Evolutionary conservation across 2,113 vertebrate genomes (phyloP), one percentile per base, ranked within the genome.

Genomic region (Hypocryptadius cinnamomeus): DNA sequence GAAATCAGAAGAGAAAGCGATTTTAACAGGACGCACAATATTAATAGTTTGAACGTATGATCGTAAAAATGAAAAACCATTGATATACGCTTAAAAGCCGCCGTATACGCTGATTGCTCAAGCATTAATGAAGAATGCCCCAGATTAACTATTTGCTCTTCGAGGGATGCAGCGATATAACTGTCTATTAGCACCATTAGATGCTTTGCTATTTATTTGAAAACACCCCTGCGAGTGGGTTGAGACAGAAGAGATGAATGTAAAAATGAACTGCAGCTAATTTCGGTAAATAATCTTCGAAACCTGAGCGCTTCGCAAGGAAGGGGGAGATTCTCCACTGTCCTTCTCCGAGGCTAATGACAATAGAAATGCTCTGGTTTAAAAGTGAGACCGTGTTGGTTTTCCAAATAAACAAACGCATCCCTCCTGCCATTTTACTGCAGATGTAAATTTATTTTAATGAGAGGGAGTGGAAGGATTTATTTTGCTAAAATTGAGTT

Each of bases 381-480:
- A 90, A 92, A 82, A 90, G 78, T 81, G 80, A 72, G 78, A 78
- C 92, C 60, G 87, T 83, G 64, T 66, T 94, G 68, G 63, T 93
- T 79, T 96, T 68, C 89, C 94, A 83, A 88, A 94, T 92, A 95
- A 94, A 91, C 81, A 96, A 92, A 87, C 8, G 63, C 87, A 96
- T 76, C 82, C 85, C 86, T 94, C 89, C 90, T 93, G 88, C 82
- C 90, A 96, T 96, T 96, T 97, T 94, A 95, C 92, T 94, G 87
- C 84, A 92, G 95, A 97, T 97, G 95, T 94, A 97, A 97, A 97
- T 97, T 97, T 97, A 97, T 97, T 98, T 96, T 97, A 97, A 97
- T 97, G 96, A 97, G 95, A 93, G 66, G 60, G 90, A 95, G 87
- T 92, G 92, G 91, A 94, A 92, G 95, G 93, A 95, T 97, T 97